A percentile compares a stretch with the other conserved stretches of the same genome.
Evolutionary conservation across 2,797 vertebrate genomes (phyloP).

Genomic region (Adrianichthys oophorus): DNA sequence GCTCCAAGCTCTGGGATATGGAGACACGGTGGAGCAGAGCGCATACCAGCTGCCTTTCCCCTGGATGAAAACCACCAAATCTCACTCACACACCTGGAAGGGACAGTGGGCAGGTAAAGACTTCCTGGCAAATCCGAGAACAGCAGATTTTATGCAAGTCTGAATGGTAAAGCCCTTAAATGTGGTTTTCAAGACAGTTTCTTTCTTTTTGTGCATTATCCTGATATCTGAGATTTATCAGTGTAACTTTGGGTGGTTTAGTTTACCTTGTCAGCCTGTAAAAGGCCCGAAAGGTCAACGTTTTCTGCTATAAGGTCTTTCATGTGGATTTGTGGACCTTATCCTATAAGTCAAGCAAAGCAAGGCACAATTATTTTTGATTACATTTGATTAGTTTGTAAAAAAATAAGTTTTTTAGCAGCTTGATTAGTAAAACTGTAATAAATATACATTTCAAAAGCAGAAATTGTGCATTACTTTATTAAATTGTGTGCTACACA

Average conservation of each 20-base stretch:
- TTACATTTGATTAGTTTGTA: too few species aligned
- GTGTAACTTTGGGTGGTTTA: constrained; percentile 46
- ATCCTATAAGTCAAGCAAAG: not conserved
- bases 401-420: too few species aligned
- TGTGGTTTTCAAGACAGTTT: not conserved
- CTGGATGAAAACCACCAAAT: constrained; percentile 99
- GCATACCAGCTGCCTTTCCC: constrained; percentile 90
- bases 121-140: not conserved
- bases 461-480: too few species aligned
- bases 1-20: constrained; percentile 78
- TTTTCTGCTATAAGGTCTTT: constrained; percentile 31
- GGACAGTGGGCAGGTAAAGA: constrained; percentile 93
- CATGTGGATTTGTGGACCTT: not conserved
- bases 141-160: too few species aligned
- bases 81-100: constrained; percentile 91
- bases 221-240: constrained; percentile 15
- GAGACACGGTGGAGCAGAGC: constrained; percentile 79
- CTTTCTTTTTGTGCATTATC: constrained; percentile 3
- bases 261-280: constrained; percentile 56
- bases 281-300: constrained; percentile 39
- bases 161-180: not conserved
- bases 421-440: too few species aligned
- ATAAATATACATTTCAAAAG: too few species aligned
- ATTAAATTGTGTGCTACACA: too few species aligned
- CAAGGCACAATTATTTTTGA: too few species aligned